A percentile compares a stretch with the other conserved stretches of the same genome.
phyloP scores from a whole-genome alignment of 2,797 vertebrate genomes.

The Mastacembelus armatus region DNA sequence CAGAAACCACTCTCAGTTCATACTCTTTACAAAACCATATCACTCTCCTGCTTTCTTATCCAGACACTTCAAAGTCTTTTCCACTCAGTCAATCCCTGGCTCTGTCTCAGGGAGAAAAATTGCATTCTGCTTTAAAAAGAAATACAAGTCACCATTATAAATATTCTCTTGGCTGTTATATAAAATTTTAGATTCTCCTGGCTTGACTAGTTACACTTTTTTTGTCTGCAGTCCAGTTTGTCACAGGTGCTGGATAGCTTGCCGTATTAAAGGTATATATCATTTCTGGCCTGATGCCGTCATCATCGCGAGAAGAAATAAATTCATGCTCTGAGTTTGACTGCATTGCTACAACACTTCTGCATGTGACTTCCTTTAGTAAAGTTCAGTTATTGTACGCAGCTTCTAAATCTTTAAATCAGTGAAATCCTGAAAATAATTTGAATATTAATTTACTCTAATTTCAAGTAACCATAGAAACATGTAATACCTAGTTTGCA shows the following conservation, averaged over 20 bases:
- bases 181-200: background rate
- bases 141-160: conserved; percentile 3
- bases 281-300: background rate
- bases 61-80: conserved; percentile 5
- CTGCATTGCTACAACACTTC: background rate
- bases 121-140: conserved; percentile 8
- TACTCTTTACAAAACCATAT: background rate
- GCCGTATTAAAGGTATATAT: background rate
- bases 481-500: conserved; percentile 5
- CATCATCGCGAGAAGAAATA: background rate
- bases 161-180: background rate
- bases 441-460: too few relatives aligned
- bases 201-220: background rate
- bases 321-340: background rate
- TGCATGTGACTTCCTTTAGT: background rate
- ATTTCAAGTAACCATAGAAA: conserved; percentile 20
- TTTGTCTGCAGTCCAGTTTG: background rate
- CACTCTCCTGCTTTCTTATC: background rate
- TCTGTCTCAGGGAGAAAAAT: conserved; percentile 3
- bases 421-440: conserved; percentile 16
- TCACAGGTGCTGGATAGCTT: background rate
- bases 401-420: conserved; percentile 18
- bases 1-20: too few relatives aligned
- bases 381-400: background rate
- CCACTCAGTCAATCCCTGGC: background rate